Evolutionary conservation across 1,140 invertebrate species (phyloP), one percentile per base, ranked within the genome.

Genomic region (Wiebesia pumilae): DNA sequence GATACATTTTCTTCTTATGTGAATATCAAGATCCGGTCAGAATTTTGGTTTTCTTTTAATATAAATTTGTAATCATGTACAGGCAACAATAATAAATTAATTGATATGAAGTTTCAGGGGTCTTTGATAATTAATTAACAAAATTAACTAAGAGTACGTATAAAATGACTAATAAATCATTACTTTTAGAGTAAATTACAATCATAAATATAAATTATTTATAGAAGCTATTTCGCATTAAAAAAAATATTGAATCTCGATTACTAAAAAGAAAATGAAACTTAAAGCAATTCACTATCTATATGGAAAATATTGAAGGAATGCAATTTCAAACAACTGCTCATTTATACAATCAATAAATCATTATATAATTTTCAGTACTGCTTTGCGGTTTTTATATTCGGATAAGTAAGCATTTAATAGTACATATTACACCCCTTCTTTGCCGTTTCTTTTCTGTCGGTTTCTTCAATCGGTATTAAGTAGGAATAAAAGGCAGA

Each of bases 401-500:
- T 35, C 30, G 33, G 0, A 71, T 71, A 35, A 38, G 27, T 71
- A 38, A 19, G 14, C 54, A 0, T 51, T 27, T 38, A 80, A 65
- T 38, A 10, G 19, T 38, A 62, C n/a, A 62, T 62, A 80, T 80
- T n/a, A 40, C 38, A 69, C 21, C 62, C 24, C 12, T 54, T 81
- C 27, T 79, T 21, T 33, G 51, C 77, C 38, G 12, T 54, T 33
- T 16, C 33, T 33, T 58, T 43, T 67, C 30, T 67, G 10, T 35
- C 73, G 24, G 62, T 30, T 83, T 62, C 4, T 54, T 43, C 38
- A 43, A 67, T 43, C 38, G 65, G 43, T 83, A 83, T 71, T 73
- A 83, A 83, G 30, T 30, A 10, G n/a, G 35, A 65, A 19, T 16
- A 21, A 54, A 2, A 54, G 10, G 19, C 19, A 54, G 51, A 6